Percentiles rank a stretch among this genome's conserved stretches.
These are phyloP conservation scores for Lepus europaeus DNA, from an alignment of 2,113 vertebrate species.

Conservation along the genomic window DNA sequence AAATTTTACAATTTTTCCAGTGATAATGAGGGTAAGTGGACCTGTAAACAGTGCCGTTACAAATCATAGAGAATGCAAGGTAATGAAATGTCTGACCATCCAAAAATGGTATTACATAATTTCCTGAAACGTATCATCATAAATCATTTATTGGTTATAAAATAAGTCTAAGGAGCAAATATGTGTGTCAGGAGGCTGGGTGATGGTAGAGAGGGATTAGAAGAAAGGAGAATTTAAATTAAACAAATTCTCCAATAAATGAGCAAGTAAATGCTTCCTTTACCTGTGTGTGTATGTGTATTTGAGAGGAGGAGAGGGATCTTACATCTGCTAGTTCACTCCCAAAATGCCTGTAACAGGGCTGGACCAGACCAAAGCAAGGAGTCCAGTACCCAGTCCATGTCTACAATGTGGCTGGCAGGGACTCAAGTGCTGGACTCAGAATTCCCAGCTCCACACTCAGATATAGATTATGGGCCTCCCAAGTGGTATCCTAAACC, in stretches of 20 bases:
- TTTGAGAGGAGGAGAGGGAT: too few relatives aligned
- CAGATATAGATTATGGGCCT: too few relatives aligned
- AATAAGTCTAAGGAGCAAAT: conserved; percentile 37
- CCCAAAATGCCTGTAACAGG: too few relatives aligned
- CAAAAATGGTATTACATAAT: not conserved
- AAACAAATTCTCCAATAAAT: not conserved
- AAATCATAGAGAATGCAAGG: not conserved
- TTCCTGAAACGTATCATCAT: conserved; percentile 11
- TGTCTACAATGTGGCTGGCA: too few relatives aligned
- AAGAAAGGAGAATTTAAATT: not conserved
- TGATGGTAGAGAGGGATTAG: not conserved
- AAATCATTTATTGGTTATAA: conserved; percentile 17
- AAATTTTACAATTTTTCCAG: not conserved
- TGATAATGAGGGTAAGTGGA: not conserved
- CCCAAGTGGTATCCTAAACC: too few relatives aligned
- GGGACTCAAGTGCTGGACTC: too few relatives aligned
- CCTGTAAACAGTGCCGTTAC: not conserved
- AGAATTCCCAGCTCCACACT: too few relatives aligned
- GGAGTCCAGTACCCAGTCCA: too few relatives aligned
- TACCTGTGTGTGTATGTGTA: too few relatives aligned
- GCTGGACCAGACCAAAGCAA: too few relatives aligned
- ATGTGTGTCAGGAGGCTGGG: not conserved
- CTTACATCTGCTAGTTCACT: too few relatives aligned
- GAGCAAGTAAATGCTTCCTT: not conserved
- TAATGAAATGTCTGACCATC: not conserved